Conservation (phyloP, 2,888 invertebrate species). For the Cosmia pyralina region DNA sequence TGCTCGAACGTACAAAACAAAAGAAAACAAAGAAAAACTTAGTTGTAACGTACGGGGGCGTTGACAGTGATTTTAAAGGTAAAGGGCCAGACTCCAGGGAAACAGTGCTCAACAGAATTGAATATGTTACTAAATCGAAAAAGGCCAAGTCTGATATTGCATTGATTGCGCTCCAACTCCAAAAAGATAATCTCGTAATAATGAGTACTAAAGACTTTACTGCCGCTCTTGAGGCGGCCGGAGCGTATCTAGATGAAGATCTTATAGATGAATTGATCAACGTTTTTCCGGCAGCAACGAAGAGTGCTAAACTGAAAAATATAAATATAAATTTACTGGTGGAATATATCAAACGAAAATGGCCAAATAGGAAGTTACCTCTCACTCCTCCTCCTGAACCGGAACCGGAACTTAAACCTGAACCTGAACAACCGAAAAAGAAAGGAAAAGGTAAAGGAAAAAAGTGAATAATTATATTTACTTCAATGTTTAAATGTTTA, state of each 20-base stretch:
- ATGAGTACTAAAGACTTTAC: conserved; percentile 70
- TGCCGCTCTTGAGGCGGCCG: conserved; percentile 53
- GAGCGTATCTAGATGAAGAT: conserved; percentile 70
- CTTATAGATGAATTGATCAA: conserved; percentile 72
- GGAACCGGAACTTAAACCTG: conserved; percentile 60
- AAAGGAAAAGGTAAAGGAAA: conserved; percentile 7
- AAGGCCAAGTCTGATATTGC: conserved; percentile 74
- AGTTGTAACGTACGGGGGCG: conserved; percentile 73
- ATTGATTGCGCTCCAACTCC: conserved; percentile 70
- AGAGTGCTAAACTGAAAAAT: conserved; percentile 68
- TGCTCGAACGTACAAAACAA: conserved; percentile 65
- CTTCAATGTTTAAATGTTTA: background rate
- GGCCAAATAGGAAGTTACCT: conserved; percentile 79
- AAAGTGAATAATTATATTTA: conserved; percentile 13
- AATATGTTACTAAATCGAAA: conserved; percentile 73
- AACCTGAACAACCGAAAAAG: background rate
- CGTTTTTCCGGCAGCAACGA: conserved; percentile 71
- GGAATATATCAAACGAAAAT: conserved; percentile 78
- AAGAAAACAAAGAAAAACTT: conserved; percentile 69
- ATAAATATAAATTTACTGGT: conserved; percentile 72
- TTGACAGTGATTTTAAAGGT: conserved; percentile 60
- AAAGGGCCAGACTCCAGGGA: conserved; percentile 73
- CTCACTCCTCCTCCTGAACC: conserved; percentile 77
- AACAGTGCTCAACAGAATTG: conserved; percentile 76
- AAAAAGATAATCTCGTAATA: conserved; percentile 69